Conservation (phyloP, 2,113 vertebrate species). For the Arvicanthis niloticus region DNA sequence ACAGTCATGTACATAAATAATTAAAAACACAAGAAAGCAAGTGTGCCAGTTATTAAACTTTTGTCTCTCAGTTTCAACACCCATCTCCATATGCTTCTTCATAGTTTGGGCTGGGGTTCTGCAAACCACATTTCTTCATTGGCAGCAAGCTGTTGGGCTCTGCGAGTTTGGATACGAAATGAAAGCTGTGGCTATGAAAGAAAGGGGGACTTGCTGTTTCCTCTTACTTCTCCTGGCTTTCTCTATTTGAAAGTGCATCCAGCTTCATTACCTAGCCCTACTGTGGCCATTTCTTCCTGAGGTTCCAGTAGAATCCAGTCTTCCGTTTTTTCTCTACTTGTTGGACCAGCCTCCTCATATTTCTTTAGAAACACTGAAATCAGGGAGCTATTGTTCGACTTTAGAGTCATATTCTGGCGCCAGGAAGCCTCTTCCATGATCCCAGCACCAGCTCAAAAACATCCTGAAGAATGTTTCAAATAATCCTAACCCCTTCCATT, state of each 20-base stretch:
- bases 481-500: not conserved
- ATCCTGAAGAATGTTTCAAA: not conserved
- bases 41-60: constrained; percentile 35
- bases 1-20: constrained; percentile 49
- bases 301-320: not conserved
- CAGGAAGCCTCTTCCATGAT: not conserved
- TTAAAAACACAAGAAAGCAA: constrained; percentile 56
- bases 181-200: not conserved
- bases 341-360: not conserved
- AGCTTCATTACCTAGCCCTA: not conserved
- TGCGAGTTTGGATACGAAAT: not conserved
- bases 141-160: not conserved
- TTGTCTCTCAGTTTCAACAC: constrained; percentile 58
- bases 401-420: not conserved
- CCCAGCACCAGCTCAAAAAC: not conserved
- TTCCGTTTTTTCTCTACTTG: not conserved
- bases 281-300: not conserved
- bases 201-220: not conserved
- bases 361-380: not conserved
- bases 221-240: not conserved
- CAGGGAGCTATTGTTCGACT: fast-evolving
- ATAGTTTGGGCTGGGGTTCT: not conserved
- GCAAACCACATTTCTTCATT: constrained; percentile 15
- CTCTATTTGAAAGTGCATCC: not conserved
- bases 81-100: not conserved